Conservation (phyloP, 2,113 vertebrate genomes). For the Lepisosteus osseus region DNA sequence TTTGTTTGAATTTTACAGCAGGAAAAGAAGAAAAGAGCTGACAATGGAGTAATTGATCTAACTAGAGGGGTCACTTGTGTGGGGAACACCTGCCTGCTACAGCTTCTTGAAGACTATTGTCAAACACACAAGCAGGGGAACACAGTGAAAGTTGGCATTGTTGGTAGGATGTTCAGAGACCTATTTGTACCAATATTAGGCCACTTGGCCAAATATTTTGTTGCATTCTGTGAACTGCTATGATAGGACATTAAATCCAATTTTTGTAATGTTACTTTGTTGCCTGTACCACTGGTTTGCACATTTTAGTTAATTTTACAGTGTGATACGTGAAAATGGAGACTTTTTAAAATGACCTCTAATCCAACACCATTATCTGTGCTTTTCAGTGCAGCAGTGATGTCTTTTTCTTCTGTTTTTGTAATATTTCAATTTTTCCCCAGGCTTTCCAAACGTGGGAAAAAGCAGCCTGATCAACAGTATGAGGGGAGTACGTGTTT, state of each 20-base stretch:
- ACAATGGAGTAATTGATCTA: slow-evolving; percentile 46
- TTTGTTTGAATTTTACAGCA: slow-evolving; percentile 42
- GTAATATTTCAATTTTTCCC: neutral
- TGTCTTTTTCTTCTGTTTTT: neutral
- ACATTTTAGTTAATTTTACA: no score
- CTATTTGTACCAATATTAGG: no score
- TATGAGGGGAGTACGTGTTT: slow-evolving; percentile 74
- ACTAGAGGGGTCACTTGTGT: slow-evolving; percentile 57
- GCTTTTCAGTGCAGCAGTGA: neutral
- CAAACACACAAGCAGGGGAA: slow-evolving; percentile 38
- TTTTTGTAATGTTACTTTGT: no score
- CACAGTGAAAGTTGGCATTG: slow-evolving; percentile 77
- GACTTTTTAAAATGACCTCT: slow-evolving; percentile 13
- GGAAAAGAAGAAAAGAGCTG: slow-evolving; percentile 54
- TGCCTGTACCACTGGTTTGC: no score
- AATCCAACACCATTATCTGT: neutral
- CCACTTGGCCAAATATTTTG: no score
- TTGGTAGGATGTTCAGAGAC: slow-evolving; percentile 65
- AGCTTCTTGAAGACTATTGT: slow-evolving; percentile 62
- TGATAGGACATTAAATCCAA: no score
- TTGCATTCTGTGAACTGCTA: no score
- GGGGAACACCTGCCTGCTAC: slow-evolving; percentile 68
- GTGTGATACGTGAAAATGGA: slow-evolving; percentile 2
- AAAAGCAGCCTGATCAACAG: slow-evolving; percentile 97
- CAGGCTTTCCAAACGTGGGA: slow-evolving; percentile 93